phyloP scores from a whole-genome alignment of 1,140 invertebrate species.

The Acyrthosiphon pisum region DNA sequence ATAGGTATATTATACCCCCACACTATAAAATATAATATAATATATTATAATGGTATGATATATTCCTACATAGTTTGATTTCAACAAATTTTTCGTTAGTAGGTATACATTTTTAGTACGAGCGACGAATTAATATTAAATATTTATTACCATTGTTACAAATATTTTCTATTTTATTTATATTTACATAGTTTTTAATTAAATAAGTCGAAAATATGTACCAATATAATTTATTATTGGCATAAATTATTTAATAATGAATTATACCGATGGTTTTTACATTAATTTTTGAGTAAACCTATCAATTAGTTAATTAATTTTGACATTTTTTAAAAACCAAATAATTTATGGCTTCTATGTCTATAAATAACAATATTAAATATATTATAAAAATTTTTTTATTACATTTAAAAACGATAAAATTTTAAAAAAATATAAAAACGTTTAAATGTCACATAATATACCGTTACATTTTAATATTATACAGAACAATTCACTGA shows the following conservation, averaged over 20 bases:
- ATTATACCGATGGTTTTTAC: too few relatives aligned
- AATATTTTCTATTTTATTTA: not conserved
- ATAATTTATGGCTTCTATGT: not conserved
- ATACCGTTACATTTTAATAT: not conserved
- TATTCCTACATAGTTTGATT: not conserved
- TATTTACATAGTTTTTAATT: not conserved
- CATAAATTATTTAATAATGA: not conserved
- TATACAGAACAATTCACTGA: not conserved
- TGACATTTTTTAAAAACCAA: not conserved
- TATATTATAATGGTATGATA: not conserved
- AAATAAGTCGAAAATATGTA: not conserved
- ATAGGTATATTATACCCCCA: not conserved
- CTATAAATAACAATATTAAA: not conserved
- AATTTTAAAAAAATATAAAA: too few relatives aligned
- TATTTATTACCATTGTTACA: not conserved
- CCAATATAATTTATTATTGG: not conserved
- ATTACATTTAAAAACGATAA: too few relatives aligned
- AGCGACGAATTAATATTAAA: not conserved
- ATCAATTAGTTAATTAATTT: not conserved
- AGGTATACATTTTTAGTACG: not conserved
- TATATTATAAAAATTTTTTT: not conserved
- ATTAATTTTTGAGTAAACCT: not conserved
- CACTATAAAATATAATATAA: not conserved
- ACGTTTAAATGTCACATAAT: not conserved
- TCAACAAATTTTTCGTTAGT: not conserved